Conservation (phyloP, 2,888 invertebrate species). For the Boloria selene region DNA sequence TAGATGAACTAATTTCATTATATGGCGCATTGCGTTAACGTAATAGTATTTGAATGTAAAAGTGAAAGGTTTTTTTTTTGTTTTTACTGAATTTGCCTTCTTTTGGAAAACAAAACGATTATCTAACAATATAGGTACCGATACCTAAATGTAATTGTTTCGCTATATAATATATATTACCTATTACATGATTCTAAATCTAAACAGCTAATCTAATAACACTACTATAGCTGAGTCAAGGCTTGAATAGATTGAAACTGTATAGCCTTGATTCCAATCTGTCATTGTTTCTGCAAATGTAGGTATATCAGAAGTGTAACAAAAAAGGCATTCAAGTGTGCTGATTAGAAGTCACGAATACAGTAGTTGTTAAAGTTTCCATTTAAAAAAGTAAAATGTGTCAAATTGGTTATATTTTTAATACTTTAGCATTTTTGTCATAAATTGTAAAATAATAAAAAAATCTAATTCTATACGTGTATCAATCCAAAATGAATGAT, state of each 20-base stretch:
- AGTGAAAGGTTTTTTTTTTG: too few species aligned
- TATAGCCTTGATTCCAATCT: constrained; percentile 27
- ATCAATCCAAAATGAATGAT: too few species aligned
- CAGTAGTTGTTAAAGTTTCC: not conserved
- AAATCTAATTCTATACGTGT: too few species aligned
- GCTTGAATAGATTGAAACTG: constrained; percentile 17
- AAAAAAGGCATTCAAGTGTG: constrained; percentile 26
- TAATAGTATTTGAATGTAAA: too few species aligned
- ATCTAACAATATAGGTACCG: not conserved
- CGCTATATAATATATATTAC: not conserved
- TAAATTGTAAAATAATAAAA: too few species aligned
- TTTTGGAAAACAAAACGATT: too few species aligned
- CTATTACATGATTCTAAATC: not conserved
- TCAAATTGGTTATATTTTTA: not conserved
- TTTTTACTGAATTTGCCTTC: too few species aligned
- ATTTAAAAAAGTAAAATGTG: not conserved
- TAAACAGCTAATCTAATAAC: constrained; percentile 9
- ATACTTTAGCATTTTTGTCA: too few species aligned
- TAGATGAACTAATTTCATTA: too few species aligned
- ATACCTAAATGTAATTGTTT: not conserved
- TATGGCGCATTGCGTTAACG: too few species aligned
- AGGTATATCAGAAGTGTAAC: constrained; percentile 23
- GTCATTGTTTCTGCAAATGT: constrained; percentile 22
- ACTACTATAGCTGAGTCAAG: not conserved
- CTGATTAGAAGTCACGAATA: constrained; percentile 35